A percentile compares a stretch with the other conserved stretches of the same genome.
Evolutionary conservation across 2,888 invertebrate species (phyloP).

Genomic region (Anagyrus pseudococci): DNA sequence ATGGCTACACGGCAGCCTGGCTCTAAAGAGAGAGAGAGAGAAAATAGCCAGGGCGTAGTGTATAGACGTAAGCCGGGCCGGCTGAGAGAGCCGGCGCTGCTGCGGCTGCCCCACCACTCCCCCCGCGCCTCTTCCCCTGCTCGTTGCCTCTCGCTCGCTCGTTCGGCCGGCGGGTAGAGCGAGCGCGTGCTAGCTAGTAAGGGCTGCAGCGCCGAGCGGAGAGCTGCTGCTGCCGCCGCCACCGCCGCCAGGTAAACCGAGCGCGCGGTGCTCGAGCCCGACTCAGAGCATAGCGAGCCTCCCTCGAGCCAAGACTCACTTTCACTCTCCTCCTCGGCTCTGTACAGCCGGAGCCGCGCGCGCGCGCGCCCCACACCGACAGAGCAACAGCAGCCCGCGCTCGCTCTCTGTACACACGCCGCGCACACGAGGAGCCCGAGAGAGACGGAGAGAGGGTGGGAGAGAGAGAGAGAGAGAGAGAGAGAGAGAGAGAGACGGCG

Average conservation of each 20-base stretch:
- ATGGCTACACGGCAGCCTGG: too few species aligned
- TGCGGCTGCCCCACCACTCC: too few species aligned
- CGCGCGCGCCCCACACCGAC: background rate
- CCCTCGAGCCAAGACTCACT: conserved; percentile 61
- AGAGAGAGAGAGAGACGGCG: conserved; percentile 10
- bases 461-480: conserved; percentile 12
- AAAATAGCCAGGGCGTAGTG: background rate
- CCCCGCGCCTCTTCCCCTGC: too few species aligned
- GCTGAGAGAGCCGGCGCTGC: too few species aligned
- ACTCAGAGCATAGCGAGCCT: conserved; percentile 62
- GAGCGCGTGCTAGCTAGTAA: conserved; percentile 45
- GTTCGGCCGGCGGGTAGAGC: too few species aligned
- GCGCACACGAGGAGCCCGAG: too few species aligned
- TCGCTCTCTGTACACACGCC: background rate
- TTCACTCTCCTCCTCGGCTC: conserved; percentile 53
- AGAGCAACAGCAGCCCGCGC: too few species aligned
- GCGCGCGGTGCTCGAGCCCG: conserved; percentile 48
- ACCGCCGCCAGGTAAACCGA: conserved; percentile 56
- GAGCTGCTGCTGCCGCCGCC: conserved; percentile 46
- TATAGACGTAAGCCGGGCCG: too few species aligned
- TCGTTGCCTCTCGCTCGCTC: too few species aligned
- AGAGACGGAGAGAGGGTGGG: conserved; percentile 14
- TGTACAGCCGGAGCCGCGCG: background rate
- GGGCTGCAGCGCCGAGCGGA: conserved; percentile 56
- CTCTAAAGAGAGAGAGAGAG: too few species aligned